phyloP scores from a whole-genome alignment of 2,797 vertebrate species.

The Tachyglossus aculeatus region DNA sequence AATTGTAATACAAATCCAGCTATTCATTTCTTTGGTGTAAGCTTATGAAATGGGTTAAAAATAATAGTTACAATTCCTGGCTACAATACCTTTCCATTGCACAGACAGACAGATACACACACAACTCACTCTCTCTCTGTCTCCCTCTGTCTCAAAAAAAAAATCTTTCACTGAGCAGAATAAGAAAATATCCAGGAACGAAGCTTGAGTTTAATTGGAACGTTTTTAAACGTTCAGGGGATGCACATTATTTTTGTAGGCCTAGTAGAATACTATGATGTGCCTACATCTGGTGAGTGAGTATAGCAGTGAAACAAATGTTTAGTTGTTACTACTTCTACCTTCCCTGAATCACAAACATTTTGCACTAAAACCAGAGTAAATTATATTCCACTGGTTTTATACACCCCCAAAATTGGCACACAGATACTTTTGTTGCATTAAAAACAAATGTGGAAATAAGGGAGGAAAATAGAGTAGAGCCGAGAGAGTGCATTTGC shows the following conservation, averaged over 20 bases:
- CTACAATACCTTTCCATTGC: too few relatives aligned
- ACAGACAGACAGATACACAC: too few relatives aligned
- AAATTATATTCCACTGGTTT: not conserved
- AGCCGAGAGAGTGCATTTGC: not conserved
- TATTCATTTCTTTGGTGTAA: not conserved
- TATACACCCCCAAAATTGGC: too few relatives aligned
- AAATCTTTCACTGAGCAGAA: too few relatives aligned
- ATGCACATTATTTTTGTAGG: too few relatives aligned
- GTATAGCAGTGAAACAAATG: not conserved
- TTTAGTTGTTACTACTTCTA: not conserved
- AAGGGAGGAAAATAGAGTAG: fast-evolving
- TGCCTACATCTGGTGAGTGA: not conserved
- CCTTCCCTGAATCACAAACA: not conserved
- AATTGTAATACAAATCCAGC: not conserved
- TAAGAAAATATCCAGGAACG: too few relatives aligned
- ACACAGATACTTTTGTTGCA: not conserved
- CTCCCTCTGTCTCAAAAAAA: too few relatives aligned
- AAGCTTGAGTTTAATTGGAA: too few relatives aligned
- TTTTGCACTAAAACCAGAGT: not conserved
- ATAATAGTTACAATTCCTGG: too few relatives aligned
- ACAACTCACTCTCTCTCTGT: too few relatives aligned
- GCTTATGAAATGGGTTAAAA: too few relatives aligned
- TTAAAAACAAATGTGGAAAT: not conserved
- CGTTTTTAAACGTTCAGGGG: not conserved
- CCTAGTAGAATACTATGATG: not conserved